phyloP scores from a whole-genome alignment of 2,113 vertebrate species.

The Colossoma macropomum region DNA sequence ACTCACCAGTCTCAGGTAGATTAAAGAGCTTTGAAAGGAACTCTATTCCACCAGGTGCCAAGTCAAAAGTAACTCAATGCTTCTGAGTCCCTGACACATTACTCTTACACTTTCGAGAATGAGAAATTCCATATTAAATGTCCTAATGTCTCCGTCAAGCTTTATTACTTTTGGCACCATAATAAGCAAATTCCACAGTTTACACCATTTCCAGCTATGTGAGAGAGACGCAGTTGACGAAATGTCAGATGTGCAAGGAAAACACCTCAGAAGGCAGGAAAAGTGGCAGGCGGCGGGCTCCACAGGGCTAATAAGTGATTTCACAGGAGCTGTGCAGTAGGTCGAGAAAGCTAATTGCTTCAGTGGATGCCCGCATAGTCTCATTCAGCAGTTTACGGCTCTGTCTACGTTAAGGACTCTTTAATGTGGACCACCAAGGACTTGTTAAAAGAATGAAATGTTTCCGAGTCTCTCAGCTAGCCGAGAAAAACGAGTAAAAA shows the following conservation, averaged over 20 bases:
- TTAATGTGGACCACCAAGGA: constrained; percentile 57
- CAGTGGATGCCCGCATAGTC: constrained; percentile 33
- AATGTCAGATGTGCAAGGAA: constrained; percentile 25
- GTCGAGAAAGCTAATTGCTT: constrained; percentile 55
- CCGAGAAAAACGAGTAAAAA: constrained; percentile 20
- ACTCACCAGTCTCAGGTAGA: constrained; percentile 59
- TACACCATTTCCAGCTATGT: constrained; percentile 32
- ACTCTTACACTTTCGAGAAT: constrained; percentile 6
- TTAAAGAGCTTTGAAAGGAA: constrained; percentile 50
- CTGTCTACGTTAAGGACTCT: constrained; percentile 43
- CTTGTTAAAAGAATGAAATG: constrained; percentile 53
- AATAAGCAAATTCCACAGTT: constrained; percentile 17
- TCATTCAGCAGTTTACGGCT: constrained; percentile 59
- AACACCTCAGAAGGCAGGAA: constrained; percentile 12
- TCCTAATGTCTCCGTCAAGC: constrained; percentile 48
- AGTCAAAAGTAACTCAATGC: constrained; percentile 29
- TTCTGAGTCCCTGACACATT: constrained; percentile 7
- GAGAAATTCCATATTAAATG: constrained; percentile 52
- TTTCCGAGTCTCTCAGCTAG: constrained; percentile 38
- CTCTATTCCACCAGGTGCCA: constrained; percentile 11
- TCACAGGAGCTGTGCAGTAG: constrained; percentile 64
- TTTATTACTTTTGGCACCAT: constrained; percentile 38
- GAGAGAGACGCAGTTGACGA: constrained; percentile 14
- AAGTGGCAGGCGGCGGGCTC: neutral
- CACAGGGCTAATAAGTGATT: constrained; percentile 45